Evolutionary conservation across 2,888 invertebrate species (phyloP), one percentile per base, ranked within the genome.

Genomic region (Romanomermis culicivorax): DNA sequence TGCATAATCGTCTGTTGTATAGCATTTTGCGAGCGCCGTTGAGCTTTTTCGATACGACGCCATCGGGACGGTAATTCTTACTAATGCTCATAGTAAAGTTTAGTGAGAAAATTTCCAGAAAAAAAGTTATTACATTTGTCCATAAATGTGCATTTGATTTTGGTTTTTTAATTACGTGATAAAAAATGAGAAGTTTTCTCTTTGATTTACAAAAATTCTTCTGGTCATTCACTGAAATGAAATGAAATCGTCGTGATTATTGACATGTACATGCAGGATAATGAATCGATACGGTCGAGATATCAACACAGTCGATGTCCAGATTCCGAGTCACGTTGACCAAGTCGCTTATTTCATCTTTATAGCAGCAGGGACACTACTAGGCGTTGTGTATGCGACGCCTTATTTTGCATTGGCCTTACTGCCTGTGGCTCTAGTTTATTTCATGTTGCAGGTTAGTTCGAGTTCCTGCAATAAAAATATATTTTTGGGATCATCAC

Each of bases 161-260:
- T 42, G 91, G 93, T 2, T 75, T 93, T 55, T 85, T 88, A 2
- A 81, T 93, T 64, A 83, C 89, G 0, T 93, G 91, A 72, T 83
- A 87, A 1, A 71, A 93, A 49, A 81, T 85, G 1, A 77, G 91
- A 51, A 30, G 36, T 25, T 42, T 20, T n/a, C 23, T 45, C 45
- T 4, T 23, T 36, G 7, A 11, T 36, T 36, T 36, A 17, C 7
- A 36, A 36, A 11, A 36, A 36, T 36, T 11, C 17, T 36, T 11
- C 36, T 11, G 17, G 11, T n/a, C n/a, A n/a, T n/a, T n/a, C n/a
- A n/a, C n/a, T n/a, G n/a, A n/a, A n/a, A n/a, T n/a, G n/a, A n/a
- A n/a, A n/a, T n/a, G n/a, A n/a, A n/a, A n/a, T n/a, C n/a, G n/a
- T n/a, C n/a, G n/a, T n/a, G n/a, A n/a, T n/a, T n/a, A n/a, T n/a